Evolutionary conservation across 1,140 invertebrate genomes (phyloP), one percentile per base, ranked within the genome.

Genomic region (Leptestheria dahalacensis): DNA sequence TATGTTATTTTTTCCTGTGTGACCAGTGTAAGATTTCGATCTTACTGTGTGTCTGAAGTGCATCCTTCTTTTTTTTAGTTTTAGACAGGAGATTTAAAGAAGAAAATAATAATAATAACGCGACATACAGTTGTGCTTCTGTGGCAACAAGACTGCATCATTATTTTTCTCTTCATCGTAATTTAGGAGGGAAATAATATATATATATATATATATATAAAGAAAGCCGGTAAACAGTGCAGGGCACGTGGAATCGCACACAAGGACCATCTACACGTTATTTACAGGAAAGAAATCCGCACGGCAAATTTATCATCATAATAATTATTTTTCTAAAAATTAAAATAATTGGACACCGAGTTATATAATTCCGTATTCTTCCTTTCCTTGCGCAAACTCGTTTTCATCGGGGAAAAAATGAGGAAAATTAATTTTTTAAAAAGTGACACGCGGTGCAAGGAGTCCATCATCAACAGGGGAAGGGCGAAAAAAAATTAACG

Each of bases 111-210:
- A 51, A 25, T 25, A 54, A 24, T 26, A n/a, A 21, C n/a, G 52
- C 28, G 26, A 29, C 10, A 55, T 15, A 21, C 6, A 26, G 25
- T 15, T 55, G 10, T 55, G 26, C 53, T 55, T 55, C 18, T 29
- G 53, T 55, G 53, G 53, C 53, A 55, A 55, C 53, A 55, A 55
- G 53, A 55, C 53, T 55, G 53, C 53, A 55, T 55, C 28, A 55
- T 55, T 55, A 41, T 41, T 52, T 55, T 29, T 55, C 53, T 29
- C 33, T 10, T 29, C 33, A 26, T 55, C 53, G 53, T 26, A 55
- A 55, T 28, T 54, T 25, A 18, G 18, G 24, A 41, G 15, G n/a
- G 15, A 41, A 41, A 41, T 41, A 41, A 41, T 41, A 15, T 26
- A 54, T 54, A n/a, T n/a, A n/a, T n/a, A n/a, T n/a, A n/a, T n/a